Percentiles rank a stretch among this genome's conserved stretches.
These are phyloP conservation scores for Biston stratarius DNA, from an alignment of 2,888 invertebrate species.

Conservation along the genomic window DNA sequence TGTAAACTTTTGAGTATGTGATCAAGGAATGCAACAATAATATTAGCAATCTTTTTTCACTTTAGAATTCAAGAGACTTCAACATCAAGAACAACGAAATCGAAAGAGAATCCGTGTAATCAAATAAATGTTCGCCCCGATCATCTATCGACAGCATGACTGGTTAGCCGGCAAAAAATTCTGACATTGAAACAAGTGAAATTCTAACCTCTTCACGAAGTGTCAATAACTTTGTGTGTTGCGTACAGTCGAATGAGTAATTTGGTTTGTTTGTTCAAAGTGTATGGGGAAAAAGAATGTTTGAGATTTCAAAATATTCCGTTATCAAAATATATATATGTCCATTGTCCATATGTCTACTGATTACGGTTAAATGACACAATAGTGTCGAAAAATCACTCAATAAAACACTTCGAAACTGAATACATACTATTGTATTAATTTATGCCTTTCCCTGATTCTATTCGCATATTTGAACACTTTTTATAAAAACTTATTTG, in stretches of 20 bases:
- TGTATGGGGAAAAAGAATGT: background rate
- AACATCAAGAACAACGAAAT: slow-evolving; percentile 24
- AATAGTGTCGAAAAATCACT: background rate
- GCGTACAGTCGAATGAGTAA: slow-evolving; percentile 21
- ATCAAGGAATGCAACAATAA: background rate
- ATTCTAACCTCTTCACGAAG: slow-evolving; percentile 57
- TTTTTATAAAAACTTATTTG: too few relatives aligned
- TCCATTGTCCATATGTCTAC: background rate
- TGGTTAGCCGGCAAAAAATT: slow-evolving; percentile 38
- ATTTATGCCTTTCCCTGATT: background rate
- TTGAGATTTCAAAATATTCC: background rate
- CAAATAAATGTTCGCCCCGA: slow-evolving; percentile 45
- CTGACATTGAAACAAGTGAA: slow-evolving; percentile 71
- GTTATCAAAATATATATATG: background rate
- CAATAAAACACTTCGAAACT: background rate
- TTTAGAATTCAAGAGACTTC: slow-evolving; percentile 13
- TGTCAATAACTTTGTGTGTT: slow-evolving; percentile 58
- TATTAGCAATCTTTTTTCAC: too few relatives aligned
- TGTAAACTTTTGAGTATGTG: background rate
- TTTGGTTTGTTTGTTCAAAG: background rate
- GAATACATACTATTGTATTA: background rate
- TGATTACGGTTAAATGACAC: too few relatives aligned
- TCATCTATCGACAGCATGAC: slow-evolving; percentile 46
- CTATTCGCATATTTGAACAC: background rate
- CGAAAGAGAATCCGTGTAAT: slow-evolving; percentile 45